These are phyloP conservation scores for Pachycephala philippinensis DNA, from an alignment of 2,113 vertebrate species.

Conservation along the genomic window DNA sequence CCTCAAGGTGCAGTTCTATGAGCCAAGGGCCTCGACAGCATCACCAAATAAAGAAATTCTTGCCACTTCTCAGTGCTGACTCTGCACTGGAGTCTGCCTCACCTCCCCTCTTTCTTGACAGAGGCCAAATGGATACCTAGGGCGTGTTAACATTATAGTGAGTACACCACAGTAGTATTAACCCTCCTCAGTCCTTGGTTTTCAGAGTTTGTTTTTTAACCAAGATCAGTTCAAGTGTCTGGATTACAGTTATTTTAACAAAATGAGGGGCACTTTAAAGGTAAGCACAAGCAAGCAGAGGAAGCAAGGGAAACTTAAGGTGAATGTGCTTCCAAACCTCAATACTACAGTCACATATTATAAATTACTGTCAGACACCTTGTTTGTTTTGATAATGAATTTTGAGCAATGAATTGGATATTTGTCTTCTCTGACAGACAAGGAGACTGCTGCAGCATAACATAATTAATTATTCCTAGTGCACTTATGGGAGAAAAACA, in stretches of 20 bases:
- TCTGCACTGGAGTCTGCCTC: not conserved
- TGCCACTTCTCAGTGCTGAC: not conserved
- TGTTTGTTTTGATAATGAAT: not conserved
- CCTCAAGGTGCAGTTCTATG: not conserved
- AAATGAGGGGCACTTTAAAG: not conserved
- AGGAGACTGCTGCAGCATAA: not conserved
- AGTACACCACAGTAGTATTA: not conserved
- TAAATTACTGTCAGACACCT: not conserved
- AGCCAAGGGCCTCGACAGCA: accelerated
- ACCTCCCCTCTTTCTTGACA: not conserved
- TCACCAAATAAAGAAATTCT: not conserved
- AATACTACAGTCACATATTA: not conserved
- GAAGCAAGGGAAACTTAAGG: not conserved
- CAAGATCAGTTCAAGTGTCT: not conserved
- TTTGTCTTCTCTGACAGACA: not conserved
- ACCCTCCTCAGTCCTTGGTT: not conserved
- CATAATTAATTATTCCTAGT: not conserved
- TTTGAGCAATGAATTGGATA: not conserved
- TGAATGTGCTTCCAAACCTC: not conserved
- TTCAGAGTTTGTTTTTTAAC: not conserved
- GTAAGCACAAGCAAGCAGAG: not conserved
- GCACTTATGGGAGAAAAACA: not conserved
- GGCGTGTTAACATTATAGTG: not conserved
- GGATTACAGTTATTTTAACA: not conserved
- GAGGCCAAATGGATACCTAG: not conserved